phyloP scores from a whole-genome alignment of 2,113 vertebrate species.

The Cyanoderma ruficeps region DNA sequence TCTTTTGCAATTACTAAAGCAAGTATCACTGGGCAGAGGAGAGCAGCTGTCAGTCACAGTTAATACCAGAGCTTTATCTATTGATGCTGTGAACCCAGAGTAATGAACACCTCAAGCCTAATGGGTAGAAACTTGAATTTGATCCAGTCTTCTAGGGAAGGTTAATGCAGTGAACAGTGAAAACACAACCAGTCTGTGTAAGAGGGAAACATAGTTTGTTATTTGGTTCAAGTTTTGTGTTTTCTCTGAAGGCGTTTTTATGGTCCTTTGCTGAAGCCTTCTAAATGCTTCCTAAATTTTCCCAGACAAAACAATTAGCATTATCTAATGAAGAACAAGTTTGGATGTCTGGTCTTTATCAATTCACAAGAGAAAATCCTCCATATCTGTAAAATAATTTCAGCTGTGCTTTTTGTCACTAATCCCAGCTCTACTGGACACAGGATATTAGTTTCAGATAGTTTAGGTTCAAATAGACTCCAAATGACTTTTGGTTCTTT shows the following conservation, averaged over 20 bases:
- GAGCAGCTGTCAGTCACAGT: background rate
- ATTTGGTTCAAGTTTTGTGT: background rate
- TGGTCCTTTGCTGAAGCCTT: background rate
- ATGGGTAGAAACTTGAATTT: constrained; percentile 4
- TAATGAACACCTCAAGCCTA: constrained; percentile 27
- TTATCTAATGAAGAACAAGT: background rate
- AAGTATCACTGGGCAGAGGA: background rate
- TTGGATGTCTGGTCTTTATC: background rate
- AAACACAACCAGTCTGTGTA: background rate
- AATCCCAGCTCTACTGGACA: background rate
- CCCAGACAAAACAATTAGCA: background rate
- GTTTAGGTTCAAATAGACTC: background rate
- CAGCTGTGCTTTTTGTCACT: background rate
- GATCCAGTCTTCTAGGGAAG: background rate
- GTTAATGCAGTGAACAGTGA: background rate
- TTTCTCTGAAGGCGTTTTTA: background rate
- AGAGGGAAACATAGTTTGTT: background rate
- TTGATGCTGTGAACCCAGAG: background rate
- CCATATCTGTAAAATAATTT: background rate
- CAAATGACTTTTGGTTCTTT: background rate
- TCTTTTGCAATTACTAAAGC: background rate
- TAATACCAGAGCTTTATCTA: constrained; percentile 31
- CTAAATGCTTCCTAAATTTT: background rate
- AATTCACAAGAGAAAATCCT: background rate
- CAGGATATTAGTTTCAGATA: background rate